Evolutionary conservation across 35 echinoderm and acorn worm species (phyloP).

Genomic region (Acanthaster planci): DNA sequence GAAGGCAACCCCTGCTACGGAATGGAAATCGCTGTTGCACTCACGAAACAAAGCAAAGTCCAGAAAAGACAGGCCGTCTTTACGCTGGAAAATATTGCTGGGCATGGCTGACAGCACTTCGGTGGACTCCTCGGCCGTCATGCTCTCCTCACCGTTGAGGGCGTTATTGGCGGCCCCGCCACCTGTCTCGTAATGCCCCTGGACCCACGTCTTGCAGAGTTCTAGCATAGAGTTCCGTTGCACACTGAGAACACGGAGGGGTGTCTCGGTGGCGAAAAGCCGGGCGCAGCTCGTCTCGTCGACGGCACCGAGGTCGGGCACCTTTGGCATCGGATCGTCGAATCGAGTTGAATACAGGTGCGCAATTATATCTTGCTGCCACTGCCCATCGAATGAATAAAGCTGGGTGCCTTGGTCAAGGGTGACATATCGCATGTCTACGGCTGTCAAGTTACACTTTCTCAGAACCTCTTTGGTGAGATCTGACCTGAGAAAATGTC

Average conservation of each 20-base stretch:
- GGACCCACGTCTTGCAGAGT: not conserved
- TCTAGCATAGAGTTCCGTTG: not conserved
- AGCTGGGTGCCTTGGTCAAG: not conserved
- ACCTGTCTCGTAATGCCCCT: not conserved
- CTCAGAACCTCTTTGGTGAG: constrained; percentile 9
- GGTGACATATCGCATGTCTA: not conserved
- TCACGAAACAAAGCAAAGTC: not conserved
- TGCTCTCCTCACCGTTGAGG: not conserved
- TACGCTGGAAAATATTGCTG: not conserved
- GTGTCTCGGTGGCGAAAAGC: not conserved
- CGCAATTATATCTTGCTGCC: not conserved
- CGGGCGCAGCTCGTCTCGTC: not conserved
- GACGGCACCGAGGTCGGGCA: not conserved
- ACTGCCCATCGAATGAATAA: not conserved
- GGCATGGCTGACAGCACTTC: not conserved
- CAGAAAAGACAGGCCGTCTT: not conserved
- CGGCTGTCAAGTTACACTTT: constrained; percentile 6
- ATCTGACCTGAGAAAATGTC: not conserved
- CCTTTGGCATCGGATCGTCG: not conserved
- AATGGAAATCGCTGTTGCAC: not conserved
- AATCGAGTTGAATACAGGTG: not conserved
- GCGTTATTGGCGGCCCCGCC: not conserved
- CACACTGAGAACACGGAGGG: not conserved
- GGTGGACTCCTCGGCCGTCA: not conserved
- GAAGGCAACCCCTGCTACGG: not conserved